A percentile compares a stretch with the other conserved stretches of the same genome.
These are phyloP conservation scores for Phoxinus phoxinus DNA, from an alignment of 2,113 vertebrate genomes.

Conservation along the genomic window DNA sequence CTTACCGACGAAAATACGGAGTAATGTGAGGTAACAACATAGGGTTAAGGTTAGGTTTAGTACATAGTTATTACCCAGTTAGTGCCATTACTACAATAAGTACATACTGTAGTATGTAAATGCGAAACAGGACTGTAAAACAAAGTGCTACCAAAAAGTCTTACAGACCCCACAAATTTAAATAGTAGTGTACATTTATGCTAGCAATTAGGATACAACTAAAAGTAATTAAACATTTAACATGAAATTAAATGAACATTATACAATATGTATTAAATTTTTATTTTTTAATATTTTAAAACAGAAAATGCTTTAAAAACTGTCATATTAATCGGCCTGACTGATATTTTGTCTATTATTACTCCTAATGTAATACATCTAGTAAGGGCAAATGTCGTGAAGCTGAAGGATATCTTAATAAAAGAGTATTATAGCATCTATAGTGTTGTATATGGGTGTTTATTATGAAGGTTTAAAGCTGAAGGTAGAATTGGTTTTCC, in stretches of 20 bases:
- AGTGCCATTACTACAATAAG: no score
- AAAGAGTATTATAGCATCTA: not conserved
- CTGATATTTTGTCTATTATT: not conserved
- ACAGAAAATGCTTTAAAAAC: not conserved
- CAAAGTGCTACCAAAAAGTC: no score
- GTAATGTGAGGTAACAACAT: no score
- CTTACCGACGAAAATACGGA: no score
- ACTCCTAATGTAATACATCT: not conserved
- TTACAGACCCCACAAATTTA: not conserved
- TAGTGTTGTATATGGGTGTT: not conserved
- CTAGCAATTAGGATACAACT: not conserved
- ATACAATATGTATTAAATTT: not conserved
- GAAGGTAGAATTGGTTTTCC: slow-evolving; percentile 48
- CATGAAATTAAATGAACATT: not conserved
- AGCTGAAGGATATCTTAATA: not conserved
- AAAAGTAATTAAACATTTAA: not conserved
- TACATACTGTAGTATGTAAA: no score
- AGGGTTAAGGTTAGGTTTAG: no score
- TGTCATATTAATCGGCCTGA: not conserved
- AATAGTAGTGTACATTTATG: not conserved
- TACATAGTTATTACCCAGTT: no score
- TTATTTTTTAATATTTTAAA: not conserved
- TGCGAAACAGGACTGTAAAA: no score
- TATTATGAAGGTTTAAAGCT: slow-evolving; percentile 36
- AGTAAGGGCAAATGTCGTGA: not conserved